Base-by-base conservation (phyloP, 1,140 invertebrate species). In the Fopius arisanus region DNA sequence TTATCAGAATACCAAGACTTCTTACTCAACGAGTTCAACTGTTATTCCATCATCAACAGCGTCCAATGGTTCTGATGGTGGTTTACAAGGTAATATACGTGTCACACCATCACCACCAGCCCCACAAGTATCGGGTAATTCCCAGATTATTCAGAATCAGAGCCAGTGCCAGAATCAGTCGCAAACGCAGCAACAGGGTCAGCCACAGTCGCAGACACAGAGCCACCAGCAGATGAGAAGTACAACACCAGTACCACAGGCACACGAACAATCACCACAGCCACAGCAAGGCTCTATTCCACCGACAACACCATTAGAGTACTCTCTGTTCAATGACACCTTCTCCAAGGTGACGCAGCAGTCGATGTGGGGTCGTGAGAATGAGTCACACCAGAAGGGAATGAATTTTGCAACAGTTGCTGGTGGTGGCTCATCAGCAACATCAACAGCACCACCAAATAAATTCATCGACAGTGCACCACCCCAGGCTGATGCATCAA, bases 261-360 rank as follows among this genome's bases (percentile, higher is more conserved):
- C 80, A 9, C 78, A 79, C 23, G 80, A 85, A 26, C 71, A 67
- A n/a, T 2, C n/a, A 14, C 72, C 81, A 37, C 78, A 73, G 29
- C 75, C 73, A 9, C 70, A 78, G 16, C 70, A 65, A n/a, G 67
- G 82, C 33, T 77, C 73, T 31, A 79, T 66, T 31, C 68, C 81
- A 41, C 78, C 73, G 26, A 81, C 62, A 26, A 85, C 86, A 9
- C 87, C 88, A 0, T 87, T 91, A 14, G 93, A 95, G 75, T 96
- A 96, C 84, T 94, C 94, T 0, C 89, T 96, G 5, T 96, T 96
- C 78, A 93, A 94, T 78, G 92, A 94, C 80, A 89, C 89, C 0
- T 93, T 93, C 77, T 90, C 90, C 66, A 92, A 92, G 82, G 88
- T 90, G 28, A 89, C 91, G 23, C 90, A 92, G 76, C 90, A 91